Base-by-base conservation (phyloP, 1,140 invertebrate genomes). In the Helicorthomorpha holstii region DNA sequence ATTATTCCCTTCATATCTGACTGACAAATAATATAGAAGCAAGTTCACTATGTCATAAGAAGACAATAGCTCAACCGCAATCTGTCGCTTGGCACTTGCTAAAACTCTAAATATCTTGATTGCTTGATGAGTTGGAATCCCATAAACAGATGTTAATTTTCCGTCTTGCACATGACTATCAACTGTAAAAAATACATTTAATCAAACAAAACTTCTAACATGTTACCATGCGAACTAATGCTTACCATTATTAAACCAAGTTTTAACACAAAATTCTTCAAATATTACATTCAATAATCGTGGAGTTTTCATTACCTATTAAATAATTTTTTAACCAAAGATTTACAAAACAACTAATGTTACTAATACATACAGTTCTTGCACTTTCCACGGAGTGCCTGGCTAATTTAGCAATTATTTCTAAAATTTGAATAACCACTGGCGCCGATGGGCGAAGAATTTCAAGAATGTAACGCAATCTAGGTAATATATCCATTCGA, bases 401-500 rank as follows among this genome's bases (percentile, higher is more conserved):
- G 21, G 62, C 63, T 19, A 71, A 54, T 38, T 66, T 59, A 24
- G 62, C 63, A 22, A 73, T 58, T 34, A 72, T 68, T 23, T 65
- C 60, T 2, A 73, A 50, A 23, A 69, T 63, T 14, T 63, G 57
- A 4, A 64, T 50, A 1, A 70, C 61, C 1, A 63, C 61, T 1
- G 57, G 56, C 12, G 64, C 62, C 44, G 61, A 60, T 7, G 65
- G 67, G 27, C 56, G 57, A 24, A 59, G 55, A n/a, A 57, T 60
- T 27, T 57, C 58, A 12, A 72, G 56, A 43, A 67, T 61, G 49
- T 66, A 67, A 53, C 57, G 58, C 64, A 83, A 74, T 67, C 77
- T 29, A 80, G 74, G 63, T 78, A 89, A 62, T 56, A 92, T 75
- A 63, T 87, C 79, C 50, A 85, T 85, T 57, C 85, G 72, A 10